Percentiles rank a stretch among this genome's conserved stretches.
These are phyloP conservation scores for Gavia stellata DNA, from an alignment of 2,113 vertebrate species.

Conservation along the genomic window DNA sequence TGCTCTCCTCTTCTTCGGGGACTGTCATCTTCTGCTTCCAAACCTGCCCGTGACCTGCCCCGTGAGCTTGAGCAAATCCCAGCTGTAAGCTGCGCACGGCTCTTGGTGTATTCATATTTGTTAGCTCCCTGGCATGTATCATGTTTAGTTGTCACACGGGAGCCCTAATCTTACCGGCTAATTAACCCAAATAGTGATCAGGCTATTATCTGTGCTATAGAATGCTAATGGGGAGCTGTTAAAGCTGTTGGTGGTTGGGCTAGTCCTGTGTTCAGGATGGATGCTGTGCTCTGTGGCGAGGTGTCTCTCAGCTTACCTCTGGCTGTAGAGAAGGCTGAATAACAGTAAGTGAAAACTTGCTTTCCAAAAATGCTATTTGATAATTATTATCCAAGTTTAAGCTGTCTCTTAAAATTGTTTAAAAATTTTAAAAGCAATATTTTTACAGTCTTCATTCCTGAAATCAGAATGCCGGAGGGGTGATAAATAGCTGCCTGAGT, in stretches of 20 bases:
- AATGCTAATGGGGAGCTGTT: not conserved
- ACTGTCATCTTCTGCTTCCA: not conserved
- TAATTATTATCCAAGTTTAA: not conserved
- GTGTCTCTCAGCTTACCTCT: not conserved
- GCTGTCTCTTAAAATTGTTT: not conserved
- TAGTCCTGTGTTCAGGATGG: not conserved
- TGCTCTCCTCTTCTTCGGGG: not conserved
- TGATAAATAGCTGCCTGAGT: not conserved
- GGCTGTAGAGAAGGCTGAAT: not conserved
- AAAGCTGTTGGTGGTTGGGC: not conserved
- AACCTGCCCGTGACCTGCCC: not conserved
- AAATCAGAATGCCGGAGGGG: not conserved
- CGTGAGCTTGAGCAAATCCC: not conserved
- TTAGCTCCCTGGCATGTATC: not conserved
- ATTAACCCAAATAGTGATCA: not conserved
- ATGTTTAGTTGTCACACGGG: not conserved
- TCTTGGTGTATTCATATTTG: not conserved
- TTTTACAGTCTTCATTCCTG: not conserved
- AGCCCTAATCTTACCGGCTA: not conserved
- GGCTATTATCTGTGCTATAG: not conserved
- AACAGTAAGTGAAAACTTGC: not conserved
- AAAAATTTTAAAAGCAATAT: not conserved
- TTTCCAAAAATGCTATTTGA: not conserved
- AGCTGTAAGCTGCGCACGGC: not conserved
- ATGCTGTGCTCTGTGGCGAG: not conserved